Base-by-base conservation (phyloP, 2,113 vertebrate genomes). In the Oxyruncus cristatus region DNA sequence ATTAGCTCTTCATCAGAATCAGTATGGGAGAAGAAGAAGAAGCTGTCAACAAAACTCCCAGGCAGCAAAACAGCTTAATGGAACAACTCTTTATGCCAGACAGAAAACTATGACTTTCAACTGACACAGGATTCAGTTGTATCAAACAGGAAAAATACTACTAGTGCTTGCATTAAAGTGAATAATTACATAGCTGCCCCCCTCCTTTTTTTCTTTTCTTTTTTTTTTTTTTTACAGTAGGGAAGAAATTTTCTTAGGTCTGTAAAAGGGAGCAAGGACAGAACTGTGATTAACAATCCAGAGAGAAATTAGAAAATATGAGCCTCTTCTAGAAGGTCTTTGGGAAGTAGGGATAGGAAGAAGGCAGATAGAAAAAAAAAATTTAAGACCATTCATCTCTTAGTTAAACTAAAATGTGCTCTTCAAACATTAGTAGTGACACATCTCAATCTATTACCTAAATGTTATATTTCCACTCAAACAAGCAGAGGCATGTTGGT, bases 1-100 rank as follows among this genome's bases (percentile, higher is more conserved):
- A 92, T 88, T 86, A 94, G 94, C 55, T 92, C 90, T 78, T 88
- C 32, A 59, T 92, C 72, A 77, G 74, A 47, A 37, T n/a, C 82
- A 72, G 89, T 53, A 26, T 42, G 35, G 32, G 33, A 76, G 63
- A 71, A 85, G 90, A 93, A 56, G 37, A 70, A 61, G 35, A 63
- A 63, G 35, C 78, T 88, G 88, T 75, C 95, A 96, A 33, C 71
- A 90, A 47, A 92, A 56, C 66, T 84, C 56, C 32, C 19, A 59
- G 55, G 42, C 47, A 92, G 76, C 39, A 71, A 66, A 93, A 66
- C 35, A 23, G 55, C 59, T 90, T 84, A 71, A 93, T 88, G 71
- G 78, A 94, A 50, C 28, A 74, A 37, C 8, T 71, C 8, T 30
- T 14, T 10, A 1, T 2, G 12, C 20, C 77, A 88, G 72, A 90